Evolutionary conservation across 2,113 vertebrate species (phyloP), one percentile per base, ranked within the genome.

Genomic region (Theristicus caerulescens): DNA sequence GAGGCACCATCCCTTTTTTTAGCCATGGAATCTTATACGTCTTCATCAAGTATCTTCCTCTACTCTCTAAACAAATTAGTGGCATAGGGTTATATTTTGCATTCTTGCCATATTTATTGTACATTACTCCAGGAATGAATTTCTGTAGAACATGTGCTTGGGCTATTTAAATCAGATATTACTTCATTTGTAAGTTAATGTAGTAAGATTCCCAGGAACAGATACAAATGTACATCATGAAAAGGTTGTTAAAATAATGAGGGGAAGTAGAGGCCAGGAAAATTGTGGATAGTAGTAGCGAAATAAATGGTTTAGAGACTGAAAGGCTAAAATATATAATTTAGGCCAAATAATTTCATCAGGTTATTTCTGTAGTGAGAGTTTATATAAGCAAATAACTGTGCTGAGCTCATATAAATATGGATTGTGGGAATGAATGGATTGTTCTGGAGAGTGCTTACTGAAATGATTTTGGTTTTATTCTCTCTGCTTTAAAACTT

Each of bases 271-370:
- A 64, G 5, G 5, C 19, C 9, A 3, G 22, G 36, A 42, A 72
- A 49, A 38, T 1, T 16, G 18, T 42, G 16, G 44, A 7, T 24
- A 47, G 10, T 49, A 59, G 12, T 27, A 69, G 9, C 0, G 0
- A 65, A 77, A 72, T 71, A 54, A 16, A 57, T 9, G 5, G 4
- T 27, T 82, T 85, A 21, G 34, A 47, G 40, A 22, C 31, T 24
- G 29, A 88, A 85, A 42, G 13, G 6, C 6, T 55, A 66, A 52
- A 78, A 36, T 26, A 19, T 8, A 2, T 54, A 27, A 31, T 15
- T 74, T 20, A 71, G 7, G 16, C 21, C 4, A 69, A 64, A 80
- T 76, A 71, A 77, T 59, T 92, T 81, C 2, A 16, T 55, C 19
- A 20, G 29, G 4, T 57, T 82, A 40, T 10, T 78, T 73, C 22